Conservation (phyloP, 2,797 vertebrate species). For the Acanthiza pusilla region DNA sequence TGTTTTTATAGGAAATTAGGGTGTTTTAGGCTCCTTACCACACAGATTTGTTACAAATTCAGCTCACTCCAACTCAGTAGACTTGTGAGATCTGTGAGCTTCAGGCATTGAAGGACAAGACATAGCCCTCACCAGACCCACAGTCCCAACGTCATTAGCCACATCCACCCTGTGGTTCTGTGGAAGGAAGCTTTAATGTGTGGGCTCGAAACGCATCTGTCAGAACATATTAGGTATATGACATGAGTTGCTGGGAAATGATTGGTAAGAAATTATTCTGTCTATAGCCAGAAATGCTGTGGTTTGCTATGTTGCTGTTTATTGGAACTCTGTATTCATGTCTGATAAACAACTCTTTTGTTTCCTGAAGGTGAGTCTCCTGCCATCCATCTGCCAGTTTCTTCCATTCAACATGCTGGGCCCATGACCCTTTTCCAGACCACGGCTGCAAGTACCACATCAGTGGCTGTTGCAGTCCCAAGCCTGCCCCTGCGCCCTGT, state of each 20-base stretch:
- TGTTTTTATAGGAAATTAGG: neutral
- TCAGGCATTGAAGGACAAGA: neutral
- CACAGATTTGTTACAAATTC: neutral
- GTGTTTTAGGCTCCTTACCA: neutral
- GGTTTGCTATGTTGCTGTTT: neutral
- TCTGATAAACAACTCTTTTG: constrained; percentile 22
- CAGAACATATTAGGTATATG: neutral
- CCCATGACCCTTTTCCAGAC: constrained; percentile 72
- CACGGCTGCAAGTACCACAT: constrained; percentile 49
- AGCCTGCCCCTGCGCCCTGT: constrained; percentile 49
- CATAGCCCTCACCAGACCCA: neutral
- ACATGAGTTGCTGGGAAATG: neutral
- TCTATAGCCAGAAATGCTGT: neutral
- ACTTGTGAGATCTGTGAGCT: neutral
- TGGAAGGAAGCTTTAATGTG: neutral
- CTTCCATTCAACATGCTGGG: constrained; percentile 60
- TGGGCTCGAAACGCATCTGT: neutral
- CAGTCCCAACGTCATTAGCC: neutral
- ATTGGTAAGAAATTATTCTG: neutral
- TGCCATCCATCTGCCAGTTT: constrained; percentile 49
- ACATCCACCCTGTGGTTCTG: neutral
- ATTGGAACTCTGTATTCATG: neutral
- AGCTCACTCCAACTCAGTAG: neutral
- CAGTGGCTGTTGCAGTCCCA: constrained; percentile 58
- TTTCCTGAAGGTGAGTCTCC: constrained; percentile 69